Conservation (phyloP, 2,888 invertebrate species). For the Xiphydria camelus region DNA sequence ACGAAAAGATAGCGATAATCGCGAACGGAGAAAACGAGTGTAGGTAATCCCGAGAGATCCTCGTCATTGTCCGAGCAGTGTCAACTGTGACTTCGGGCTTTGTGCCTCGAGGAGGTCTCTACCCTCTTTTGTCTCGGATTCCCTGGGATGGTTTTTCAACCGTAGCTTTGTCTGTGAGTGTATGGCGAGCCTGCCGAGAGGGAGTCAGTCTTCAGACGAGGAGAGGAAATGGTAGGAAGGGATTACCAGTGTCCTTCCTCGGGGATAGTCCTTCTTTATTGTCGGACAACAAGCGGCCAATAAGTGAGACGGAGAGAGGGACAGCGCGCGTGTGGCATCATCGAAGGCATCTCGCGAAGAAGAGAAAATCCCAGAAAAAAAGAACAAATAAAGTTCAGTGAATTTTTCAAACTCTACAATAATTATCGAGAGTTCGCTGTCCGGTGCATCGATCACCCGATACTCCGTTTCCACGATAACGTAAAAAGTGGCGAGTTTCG, state of each 20-base stretch:
- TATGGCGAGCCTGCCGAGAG: conserved; percentile 16
- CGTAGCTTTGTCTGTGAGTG: conserved; percentile 26
- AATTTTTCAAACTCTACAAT: too few species aligned
- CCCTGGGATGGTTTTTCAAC: conserved; percentile 27
- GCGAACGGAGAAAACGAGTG: too few species aligned
- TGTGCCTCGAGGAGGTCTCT: background rate
- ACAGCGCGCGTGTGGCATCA: background rate
- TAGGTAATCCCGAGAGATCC: conserved; percentile 1
- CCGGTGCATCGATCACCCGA: too few species aligned
- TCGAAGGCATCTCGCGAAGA: background rate
- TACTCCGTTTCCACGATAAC: too few species aligned
- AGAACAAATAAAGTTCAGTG: too few species aligned
- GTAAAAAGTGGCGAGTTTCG: too few species aligned
- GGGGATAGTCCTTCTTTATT: conserved; percentile 12
- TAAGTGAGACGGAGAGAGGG: conserved; percentile 8
- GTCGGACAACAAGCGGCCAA: conserved; percentile 11
- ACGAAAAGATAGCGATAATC: too few species aligned
- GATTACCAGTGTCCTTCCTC: conserved; percentile 13
- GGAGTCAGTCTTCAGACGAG: conserved; percentile 8
- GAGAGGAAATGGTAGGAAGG: conserved; percentile 3
- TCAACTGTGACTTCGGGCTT: background rate
- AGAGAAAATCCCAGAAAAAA: too few species aligned
- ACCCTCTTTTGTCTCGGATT: conserved; percentile 20
- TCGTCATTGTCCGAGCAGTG: conserved; percentile 6
- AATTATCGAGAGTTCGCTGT: too few species aligned